Conservation (phyloP, 2,888 invertebrate species). For the Catocala sponsa region DNA sequence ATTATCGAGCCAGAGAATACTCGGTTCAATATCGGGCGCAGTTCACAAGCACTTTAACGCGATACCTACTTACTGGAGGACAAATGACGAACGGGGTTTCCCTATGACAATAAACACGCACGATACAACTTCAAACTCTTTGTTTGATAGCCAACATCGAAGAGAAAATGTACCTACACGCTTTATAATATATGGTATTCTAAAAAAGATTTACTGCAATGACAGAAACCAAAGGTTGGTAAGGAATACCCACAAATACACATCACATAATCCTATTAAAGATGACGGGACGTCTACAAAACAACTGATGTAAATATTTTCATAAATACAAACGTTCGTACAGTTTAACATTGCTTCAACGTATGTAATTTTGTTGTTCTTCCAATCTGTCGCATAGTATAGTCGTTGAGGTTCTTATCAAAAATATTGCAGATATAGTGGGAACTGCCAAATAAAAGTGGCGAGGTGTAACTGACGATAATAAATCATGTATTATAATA, state of each 20-base stretch:
- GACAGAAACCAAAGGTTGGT: conserved; percentile 23
- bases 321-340: background rate
- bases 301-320: conserved; percentile 11
- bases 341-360: no score
- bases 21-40: no score
- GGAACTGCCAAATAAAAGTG: no score
- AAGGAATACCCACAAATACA: conserved; percentile 47
- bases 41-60: background rate
- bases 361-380: no score
- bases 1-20: no score
- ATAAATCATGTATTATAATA: no score
- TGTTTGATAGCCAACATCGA: conserved; percentile 2
- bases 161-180: background rate
- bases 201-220: conserved; percentile 3
- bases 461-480: no score
- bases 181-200: no score
- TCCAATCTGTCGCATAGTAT: no score
- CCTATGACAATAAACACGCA: background rate
- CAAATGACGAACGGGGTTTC: conserved; percentile 5
- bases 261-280: conserved; percentile 40
- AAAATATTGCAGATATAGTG: no score
- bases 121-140: background rate
- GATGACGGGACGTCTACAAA: conserved; percentile 15
- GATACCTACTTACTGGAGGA: background rate
- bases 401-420: no score